A percentile compares a stretch with the other conserved stretches of the same genome.
Evolutionary conservation across 2,888 invertebrate genomes (phyloP).

Genomic region (Lycaena phlaeas): DNA sequence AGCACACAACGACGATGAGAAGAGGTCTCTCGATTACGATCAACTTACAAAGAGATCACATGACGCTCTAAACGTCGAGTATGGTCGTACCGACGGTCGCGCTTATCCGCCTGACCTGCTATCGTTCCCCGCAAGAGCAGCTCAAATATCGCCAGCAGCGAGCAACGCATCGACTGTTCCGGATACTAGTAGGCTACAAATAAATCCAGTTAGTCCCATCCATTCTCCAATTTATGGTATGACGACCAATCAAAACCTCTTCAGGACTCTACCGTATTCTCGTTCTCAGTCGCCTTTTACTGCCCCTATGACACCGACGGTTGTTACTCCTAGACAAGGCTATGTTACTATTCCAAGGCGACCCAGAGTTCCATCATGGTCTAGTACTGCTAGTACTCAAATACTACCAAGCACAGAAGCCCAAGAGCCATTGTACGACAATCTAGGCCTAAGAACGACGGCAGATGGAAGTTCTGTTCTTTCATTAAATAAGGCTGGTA

Average conservation of each 20-base stretch:
- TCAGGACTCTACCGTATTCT: slow-evolving; percentile 87
- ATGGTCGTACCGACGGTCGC: slow-evolving; percentile 70
- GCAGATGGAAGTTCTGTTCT: slow-evolving; percentile 88
- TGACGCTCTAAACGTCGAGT: slow-evolving; percentile 67
- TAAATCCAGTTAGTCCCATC: slow-evolving; percentile 76
- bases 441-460: slow-evolving; percentile 86
- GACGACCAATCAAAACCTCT: slow-evolving; percentile 75
- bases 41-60: slow-evolving; percentile 71
- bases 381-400: slow-evolving; percentile 74
- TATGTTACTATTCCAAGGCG: slow-evolving; percentile 90
- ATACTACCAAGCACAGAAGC: slow-evolving; percentile 66
- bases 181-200: slow-evolving; percentile 77
- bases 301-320: slow-evolving; percentile 74
- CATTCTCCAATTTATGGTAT: slow-evolving; percentile 77
- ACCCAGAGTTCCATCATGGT: slow-evolving; percentile 88
- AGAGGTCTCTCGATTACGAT: slow-evolving; percentile 77
- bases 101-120: slow-evolving; percentile 87
- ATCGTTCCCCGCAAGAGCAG: slow-evolving; percentile 81
- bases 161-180: slow-evolving; percentile 87
- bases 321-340: slow-evolving; percentile 82
- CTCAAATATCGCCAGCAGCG: slow-evolving; percentile 84
- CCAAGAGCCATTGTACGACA: slow-evolving; percentile 88
- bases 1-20: slow-evolving; percentile 80
- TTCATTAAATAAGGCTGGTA: slow-evolving; percentile 81
- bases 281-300: slow-evolving; percentile 84